phyloP scores from a whole-genome alignment of 1,140 invertebrate species.

The Centruroides vittatus region DNA sequence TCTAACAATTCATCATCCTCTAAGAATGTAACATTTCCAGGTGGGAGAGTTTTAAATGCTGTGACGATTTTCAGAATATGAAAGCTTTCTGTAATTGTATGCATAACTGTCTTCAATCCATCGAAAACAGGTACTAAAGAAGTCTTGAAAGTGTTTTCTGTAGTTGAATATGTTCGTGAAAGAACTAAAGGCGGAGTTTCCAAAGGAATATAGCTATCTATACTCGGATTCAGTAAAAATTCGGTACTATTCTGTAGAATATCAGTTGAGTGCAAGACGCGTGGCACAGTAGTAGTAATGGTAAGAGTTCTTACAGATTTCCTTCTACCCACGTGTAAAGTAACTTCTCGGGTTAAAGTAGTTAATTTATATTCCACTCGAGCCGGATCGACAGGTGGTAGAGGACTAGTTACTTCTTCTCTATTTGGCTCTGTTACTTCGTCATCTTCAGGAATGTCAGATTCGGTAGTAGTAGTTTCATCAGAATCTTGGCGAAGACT shows the following conservation, averaged over 20 bases:
- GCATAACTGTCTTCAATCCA: slow-evolving; percentile 18
- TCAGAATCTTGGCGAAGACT: slow-evolving; percentile 8
- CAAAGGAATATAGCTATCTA: background rate
- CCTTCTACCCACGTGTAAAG: slow-evolving; percentile 17
- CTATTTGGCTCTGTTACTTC: slow-evolving; percentile 7
- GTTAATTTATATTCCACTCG: slow-evolving; percentile 18
- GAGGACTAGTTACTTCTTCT: slow-evolving; percentile 2
- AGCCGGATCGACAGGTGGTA: slow-evolving; percentile 15
- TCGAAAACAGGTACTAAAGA: slow-evolving; percentile 21
- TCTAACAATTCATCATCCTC: background rate
- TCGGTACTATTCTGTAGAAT: slow-evolving; percentile 8
- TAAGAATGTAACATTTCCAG: slow-evolving; percentile 13
- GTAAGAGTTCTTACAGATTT: slow-evolving; percentile 20
- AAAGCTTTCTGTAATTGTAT: slow-evolving; percentile 23
- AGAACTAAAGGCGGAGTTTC: slow-evolving; percentile 18
- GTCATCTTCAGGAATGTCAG: slow-evolving; percentile 5
- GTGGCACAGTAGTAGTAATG: slow-evolving; percentile 53
- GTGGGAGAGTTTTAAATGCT: slow-evolving; percentile 21
- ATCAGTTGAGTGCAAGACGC: slow-evolving; percentile 64
- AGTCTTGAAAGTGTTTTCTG: slow-evolving; percentile 18
- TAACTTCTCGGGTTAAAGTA: slow-evolving; percentile 20
- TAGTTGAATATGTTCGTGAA: slow-evolving; percentile 22
- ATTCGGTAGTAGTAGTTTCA: background rate
- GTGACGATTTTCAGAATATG: slow-evolving; percentile 23
- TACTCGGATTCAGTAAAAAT: slow-evolving; percentile 4